A percentile compares a stretch with the other conserved stretches of the same genome.
These are phyloP conservation scores for Colletes gigas DNA, from an alignment of 1,140 invertebrate genomes.

Conservation along the genomic window DNA sequence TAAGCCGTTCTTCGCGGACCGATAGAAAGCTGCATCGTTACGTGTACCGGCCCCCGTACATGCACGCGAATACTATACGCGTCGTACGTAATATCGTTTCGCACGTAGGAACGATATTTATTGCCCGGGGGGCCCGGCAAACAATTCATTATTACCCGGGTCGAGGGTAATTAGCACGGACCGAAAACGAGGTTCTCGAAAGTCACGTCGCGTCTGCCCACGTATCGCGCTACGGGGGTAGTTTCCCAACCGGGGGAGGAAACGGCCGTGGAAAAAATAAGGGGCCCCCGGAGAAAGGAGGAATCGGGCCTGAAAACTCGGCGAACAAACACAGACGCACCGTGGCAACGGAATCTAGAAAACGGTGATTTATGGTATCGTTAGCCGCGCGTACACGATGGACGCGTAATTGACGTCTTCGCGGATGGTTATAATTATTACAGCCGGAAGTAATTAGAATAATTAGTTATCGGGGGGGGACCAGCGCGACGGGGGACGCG, in stretches of 20 bases:
- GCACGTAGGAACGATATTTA: slow-evolving; percentile 55
- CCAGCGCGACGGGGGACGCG: not conserved
- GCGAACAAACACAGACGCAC: not conserved
- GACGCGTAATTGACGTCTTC: slow-evolving; percentile 48
- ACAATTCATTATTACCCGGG: slow-evolving; percentile 60
- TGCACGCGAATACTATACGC: not conserved
- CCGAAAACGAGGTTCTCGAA: slow-evolving; percentile 48
- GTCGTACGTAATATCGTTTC: slow-evolving; percentile 10
- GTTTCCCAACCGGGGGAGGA: not conserved
- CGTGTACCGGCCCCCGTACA: slow-evolving; percentile 37
- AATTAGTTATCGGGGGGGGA: slow-evolving; percentile 36
- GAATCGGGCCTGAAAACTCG: not conserved
- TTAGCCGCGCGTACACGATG: slow-evolving; percentile 28
- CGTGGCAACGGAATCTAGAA: slow-evolving; percentile 20
- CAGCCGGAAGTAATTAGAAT: slow-evolving; percentile 53
- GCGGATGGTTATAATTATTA: slow-evolving; percentile 49
- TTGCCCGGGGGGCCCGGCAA: slow-evolving; percentile 42
- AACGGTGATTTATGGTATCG: slow-evolving; percentile 25
- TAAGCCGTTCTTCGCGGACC: slow-evolving; percentile 61
- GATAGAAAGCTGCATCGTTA: slow-evolving; percentile 64
- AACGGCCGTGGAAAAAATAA: no score
- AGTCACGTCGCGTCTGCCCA: slow-evolving; percentile 46
- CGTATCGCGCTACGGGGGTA: not conserved
- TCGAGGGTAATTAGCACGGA: slow-evolving; percentile 57
- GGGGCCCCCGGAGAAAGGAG: no score